Base-by-base conservation (phyloP, 2,113 vertebrate species). In the Coturnix japonica region DNA sequence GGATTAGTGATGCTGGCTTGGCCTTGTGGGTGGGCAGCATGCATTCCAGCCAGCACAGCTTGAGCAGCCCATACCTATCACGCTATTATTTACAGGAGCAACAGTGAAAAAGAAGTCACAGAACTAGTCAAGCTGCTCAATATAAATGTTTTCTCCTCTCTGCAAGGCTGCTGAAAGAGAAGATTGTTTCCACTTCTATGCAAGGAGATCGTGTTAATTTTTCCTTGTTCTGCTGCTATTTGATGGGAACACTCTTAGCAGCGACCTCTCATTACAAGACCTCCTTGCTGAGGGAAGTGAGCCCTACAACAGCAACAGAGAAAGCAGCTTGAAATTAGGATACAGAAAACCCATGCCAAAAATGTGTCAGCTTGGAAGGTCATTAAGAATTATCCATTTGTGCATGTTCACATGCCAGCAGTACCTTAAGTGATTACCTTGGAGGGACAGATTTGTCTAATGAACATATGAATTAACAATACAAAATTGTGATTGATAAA, bases 361-460 rank as follows among this genome's bases (percentile, higher is more conserved):
- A 96, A 94, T 89, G 82, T 96, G 95, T 96, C 92, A 94, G 0
- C 89, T 85, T 90, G 53, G 95, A 96, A 96, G 95, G 95, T 96
- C 94, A 95, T 94, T 94, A 96, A 92, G 87, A 95, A 91, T 85
- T 91, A 95, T 59, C 89, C 91, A 92, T 95, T 96, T 95, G 95
- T 92, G 85, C 91, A 28, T 85, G 91, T 95, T 95, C 90, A 63
- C 81, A 74, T 91, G 93, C 93, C 95, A 96, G 64, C 85, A 87
- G 85, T 87, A 96, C 92, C 95, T 93, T 85, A 92, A 90, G 56
- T 91, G 89, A 96, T 94, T 93, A 95, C 95, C 94, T 95, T 93
- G 65, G 95, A 94, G 91, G 71, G 81, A 82, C 37, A 65, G 84
- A 85, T 87, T 94, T 93, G 79, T 94, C 89, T 89, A 93, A 87